phyloP scores from a whole-genome alignment of 2,888 invertebrate species.

The Euclidia mi region DNA sequence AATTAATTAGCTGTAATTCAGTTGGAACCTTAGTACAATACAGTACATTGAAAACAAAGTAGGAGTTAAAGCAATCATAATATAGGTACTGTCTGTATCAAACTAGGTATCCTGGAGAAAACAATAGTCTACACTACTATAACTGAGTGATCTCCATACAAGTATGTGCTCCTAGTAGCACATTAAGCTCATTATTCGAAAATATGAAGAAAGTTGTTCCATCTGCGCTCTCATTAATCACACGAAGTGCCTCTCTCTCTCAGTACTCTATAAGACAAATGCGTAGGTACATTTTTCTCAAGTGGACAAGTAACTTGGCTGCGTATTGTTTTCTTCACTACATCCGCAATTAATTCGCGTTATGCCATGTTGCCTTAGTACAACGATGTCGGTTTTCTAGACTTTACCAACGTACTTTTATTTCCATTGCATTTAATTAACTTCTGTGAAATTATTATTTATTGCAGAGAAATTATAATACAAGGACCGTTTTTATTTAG shows the following conservation, averaged over 20 bases:
- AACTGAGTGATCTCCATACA: slow-evolving; percentile 38
- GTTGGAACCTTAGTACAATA: too few relatives aligned
- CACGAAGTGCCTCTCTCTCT: slow-evolving; percentile 43
- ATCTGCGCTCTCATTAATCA: slow-evolving; percentile 51
- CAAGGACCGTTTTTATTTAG: too few relatives aligned
- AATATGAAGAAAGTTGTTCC: slow-evolving; percentile 44
- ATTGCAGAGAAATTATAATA: too few relatives aligned
- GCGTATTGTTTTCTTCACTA: slow-evolving; percentile 39
- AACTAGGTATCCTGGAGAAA: not conserved
- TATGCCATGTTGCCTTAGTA: slow-evolving; percentile 22
- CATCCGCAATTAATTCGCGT: slow-evolving; percentile 45
- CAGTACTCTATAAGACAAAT: slow-evolving; percentile 50
- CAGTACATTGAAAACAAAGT: too few relatives aligned
- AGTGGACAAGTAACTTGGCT: slow-evolving; percentile 44
- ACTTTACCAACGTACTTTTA: not conserved
- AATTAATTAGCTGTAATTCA: too few relatives aligned
- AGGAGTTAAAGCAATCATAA: too few relatives aligned
- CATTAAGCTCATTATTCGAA: slow-evolving; percentile 23
- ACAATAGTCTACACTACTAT: too few relatives aligned
- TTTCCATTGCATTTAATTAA: not conserved
- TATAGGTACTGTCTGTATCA: too few relatives aligned
- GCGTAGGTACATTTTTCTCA: slow-evolving; percentile 55
- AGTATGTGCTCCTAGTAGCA: slow-evolving; percentile 17
- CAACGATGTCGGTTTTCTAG: slow-evolving; percentile 6
- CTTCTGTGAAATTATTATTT: not conserved